Evolutionary conservation across 2,797 vertebrate species (phyloP), one percentile per base, ranked within the genome.

Genomic region (Alosa sapidissima): DNA sequence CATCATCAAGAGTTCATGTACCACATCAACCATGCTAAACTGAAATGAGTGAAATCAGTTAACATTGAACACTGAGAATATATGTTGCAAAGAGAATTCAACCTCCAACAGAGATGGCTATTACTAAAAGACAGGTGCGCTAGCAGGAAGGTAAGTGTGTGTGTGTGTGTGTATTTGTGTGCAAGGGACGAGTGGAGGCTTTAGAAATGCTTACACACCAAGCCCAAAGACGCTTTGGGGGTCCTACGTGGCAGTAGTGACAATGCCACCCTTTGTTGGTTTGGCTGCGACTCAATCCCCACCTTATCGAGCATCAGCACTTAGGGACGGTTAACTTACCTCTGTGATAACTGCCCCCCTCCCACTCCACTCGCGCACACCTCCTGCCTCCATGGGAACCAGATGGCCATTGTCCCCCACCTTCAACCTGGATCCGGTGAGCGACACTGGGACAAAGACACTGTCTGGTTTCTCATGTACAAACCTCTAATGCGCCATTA

Each of bases 241-340:
- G 84, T 78, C 85, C 85, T 90, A 82, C 72, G 84, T 82, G 87
- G 87, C 84, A 81, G 58, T 45, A 36, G 78, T 82, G 88, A 95
- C 95, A 95, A 92, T 93, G 91, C 85, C 83, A 41, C 49, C 52
- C 89, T 90, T 94, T 95, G 93, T 95, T 84, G 89, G 58, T 83
- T 62, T 0, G 36, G 41, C 84, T 87, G 84, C 86, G 87, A 51
- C 88, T 85, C 85, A 21, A 28, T 89, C 86, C 83, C 88, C 89
- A 3, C 88, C 89, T 93, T 94, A 94, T 95, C 93, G 85, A 91
- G 90, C 91, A 93, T 94, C 93, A 89, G 91, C 92, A 90, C 91
- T 93, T 87, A 87, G 91, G 72, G 81, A 82, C 47, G 90, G 92
- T 93, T 94, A 93, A 93, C 92, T 88, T 90, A 88, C 88, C 87